A percentile compares a stretch with the other conserved stretches of the same genome.
Conservation (phyloP, 2,797 vertebrate genomes). For the Pseudotriccus pelzelni region DNA sequence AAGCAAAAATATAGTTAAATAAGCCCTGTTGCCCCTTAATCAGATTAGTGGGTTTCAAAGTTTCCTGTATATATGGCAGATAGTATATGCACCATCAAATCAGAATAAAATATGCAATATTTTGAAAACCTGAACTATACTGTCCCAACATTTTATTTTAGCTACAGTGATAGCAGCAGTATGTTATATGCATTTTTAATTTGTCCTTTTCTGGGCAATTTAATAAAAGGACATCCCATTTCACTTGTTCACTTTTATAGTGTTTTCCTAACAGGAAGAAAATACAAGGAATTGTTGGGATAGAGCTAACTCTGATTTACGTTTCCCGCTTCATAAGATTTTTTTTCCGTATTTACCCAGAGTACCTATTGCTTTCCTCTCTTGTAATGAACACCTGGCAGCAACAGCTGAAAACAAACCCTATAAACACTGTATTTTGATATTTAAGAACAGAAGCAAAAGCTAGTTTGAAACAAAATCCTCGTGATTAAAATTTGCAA, state of each 20-base stretch:
- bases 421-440: neutral
- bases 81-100: neutral
- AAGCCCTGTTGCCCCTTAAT: neutral
- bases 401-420: neutral
- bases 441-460: neutral
- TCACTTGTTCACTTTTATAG: neutral
- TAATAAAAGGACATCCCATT: neutral
- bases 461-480: neutral
- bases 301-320: neutral
- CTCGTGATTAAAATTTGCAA: neutral
- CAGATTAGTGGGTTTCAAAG: neutral
- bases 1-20: constrained; percentile 20
- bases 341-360: neutral
- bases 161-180: neutral
- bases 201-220: neutral
- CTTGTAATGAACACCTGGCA: neutral
- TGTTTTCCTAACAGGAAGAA: neutral
- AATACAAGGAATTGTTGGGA: neutral
- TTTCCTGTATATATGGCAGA: neutral
- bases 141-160: neutral
- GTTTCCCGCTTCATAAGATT: neutral
- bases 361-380: neutral
- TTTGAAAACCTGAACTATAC: neutral
- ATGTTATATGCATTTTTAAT: neutral
- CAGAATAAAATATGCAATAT: neutral